Base-by-base conservation (phyloP, 2,113 vertebrate genomes). In the Aegotheles bennettii region DNA sequence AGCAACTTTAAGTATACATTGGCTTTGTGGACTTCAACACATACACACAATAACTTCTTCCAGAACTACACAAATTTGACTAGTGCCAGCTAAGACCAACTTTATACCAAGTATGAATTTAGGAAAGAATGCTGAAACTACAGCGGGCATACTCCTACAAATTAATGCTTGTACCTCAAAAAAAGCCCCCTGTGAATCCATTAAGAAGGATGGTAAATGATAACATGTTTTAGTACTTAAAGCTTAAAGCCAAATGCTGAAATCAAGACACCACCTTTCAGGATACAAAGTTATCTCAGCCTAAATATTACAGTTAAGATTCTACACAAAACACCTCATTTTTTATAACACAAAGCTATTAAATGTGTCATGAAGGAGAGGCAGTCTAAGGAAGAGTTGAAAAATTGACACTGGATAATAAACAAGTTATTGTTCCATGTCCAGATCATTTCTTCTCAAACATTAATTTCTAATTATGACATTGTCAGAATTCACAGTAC, bases 311-410 rank as follows among this genome's bases (percentile, higher is more conserved):
- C 35, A 78, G 24, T 19, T 74, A 40, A 51, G 64, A 68, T 16
- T 40, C 25, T 43, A 51, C 5, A 63, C 8, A 84, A 81, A 87
- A 11, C 4, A 11, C 19, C 11, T 71, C n/a, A 43, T 21, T 17
- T 53, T 40, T 47, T 67, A 4, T 35, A 61, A 74, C 16, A 65
- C 5, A 38, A 47, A 48, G 7, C 4, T 54, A 54, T 54, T 45
- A 47, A 54, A 68, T 0, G 0, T 35, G 47, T 33, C 20, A 19
- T 2, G 2, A 75, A 68, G 28, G 18, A 82, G 7, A 42, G 11
- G 5, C 7, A 68, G 12, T 45, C 26, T 3, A 80, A 75, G 28
- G 43, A 70, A 67, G 15, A 75, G 31, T 16, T 65, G 31, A 28
- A 64, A 68, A 79, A 60, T 11, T 69, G 48, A 38, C 42, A 67